Base-by-base conservation (phyloP, 1,140 invertebrate species). In the Oreohelix idahoensis region DNA sequence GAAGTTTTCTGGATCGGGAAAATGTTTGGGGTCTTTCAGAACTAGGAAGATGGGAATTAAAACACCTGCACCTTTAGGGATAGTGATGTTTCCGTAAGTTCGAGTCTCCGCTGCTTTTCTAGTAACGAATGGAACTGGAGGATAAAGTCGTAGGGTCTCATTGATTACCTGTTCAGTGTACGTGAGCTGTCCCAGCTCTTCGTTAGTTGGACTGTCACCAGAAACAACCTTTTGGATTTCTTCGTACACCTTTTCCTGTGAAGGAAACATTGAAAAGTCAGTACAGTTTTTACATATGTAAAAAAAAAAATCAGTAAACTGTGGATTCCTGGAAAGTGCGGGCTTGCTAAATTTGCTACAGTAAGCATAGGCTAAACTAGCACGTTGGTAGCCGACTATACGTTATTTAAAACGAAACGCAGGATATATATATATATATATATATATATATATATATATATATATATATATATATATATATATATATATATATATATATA, bases 161-260 rank as follows among this genome's bases (percentile, higher is more conserved):
- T 70, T 82, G 23, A 84, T 81, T 0, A 81, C 63, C 23, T 84
- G 79, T 38, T 84, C 84, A 74, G 82, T 15, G 53, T 84, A 84
- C 32, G 42, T 81, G 36, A 84, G 84, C 36, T 84, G 75, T 23
- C 36, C 35, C 0, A 84, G 32, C 23, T 82, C 74, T 23, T 84
- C 84, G 66, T 78, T 39, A 29, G 73, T 79, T 49, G 84, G 85
- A 23, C n/a, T 26, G 0, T 77, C 75, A 42, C 32, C 32, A 17
- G 17, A 17, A 10, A 76, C 42, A 35, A 76, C 74, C 15, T n/a
- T 29, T 17, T 51, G 15, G 10, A 76, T 76, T 35, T 76, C 74
- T 32, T 76, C n/a, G 10, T 49, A 76, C 45, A 76, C 1, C 29
- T 76, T 76, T 26, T 51, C 45, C 63, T 66, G 63, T 32, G 8